Base-by-base conservation (phyloP, 2,113 vertebrate species). In the Pterocles orientalis region DNA sequence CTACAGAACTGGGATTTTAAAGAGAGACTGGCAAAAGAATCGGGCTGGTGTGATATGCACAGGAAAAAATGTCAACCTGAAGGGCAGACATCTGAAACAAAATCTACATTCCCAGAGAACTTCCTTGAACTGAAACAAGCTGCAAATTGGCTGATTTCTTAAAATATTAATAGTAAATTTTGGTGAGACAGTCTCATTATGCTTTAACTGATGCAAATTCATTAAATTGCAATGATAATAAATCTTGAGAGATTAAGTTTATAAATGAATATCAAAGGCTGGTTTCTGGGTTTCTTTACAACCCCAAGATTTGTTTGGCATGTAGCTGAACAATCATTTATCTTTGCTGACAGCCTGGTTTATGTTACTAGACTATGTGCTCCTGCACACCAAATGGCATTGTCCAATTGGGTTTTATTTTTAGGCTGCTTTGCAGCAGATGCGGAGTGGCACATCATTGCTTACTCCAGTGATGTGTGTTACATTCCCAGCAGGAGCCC, bases 341-440 rank as follows among this genome's bases (percentile, higher is more conserved):
- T 96, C 94, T 79, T 78, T 94, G 91, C 95, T 92, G 91, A 94
- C 94, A 89, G 89, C 64, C 73, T 9, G 5, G 73, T 87, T 94
- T 80, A 76, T 26, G 6, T 89, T 86, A 76, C 70, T 71, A 34
- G 72, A 19, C 41, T 62, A 14, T 80, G 85, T 68, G 88, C 95
- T 94, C 80, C 90, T 60, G 36, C 62, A 69, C 86, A 89, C 73
- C 94, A 87, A 95, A 66, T 82, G 88, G 82, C 91, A 89, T 43
- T 85, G 94, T 79, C 80, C 92, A 87, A 47, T 29, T 91, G 91
- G 57, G 73, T 36, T 92, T 92, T 94, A 91, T 94, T 96, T 96
- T 96, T 94, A 97, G 96, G 76, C 77, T 79, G 57, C 86, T 92
- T 19, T 81, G 88, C 15, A 80, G 86, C 90, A 94, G 94, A 96